These are phyloP conservation scores for Nycteola revayana DNA, from an alignment of 2,888 invertebrate species.

Conservation along the genomic window DNA sequence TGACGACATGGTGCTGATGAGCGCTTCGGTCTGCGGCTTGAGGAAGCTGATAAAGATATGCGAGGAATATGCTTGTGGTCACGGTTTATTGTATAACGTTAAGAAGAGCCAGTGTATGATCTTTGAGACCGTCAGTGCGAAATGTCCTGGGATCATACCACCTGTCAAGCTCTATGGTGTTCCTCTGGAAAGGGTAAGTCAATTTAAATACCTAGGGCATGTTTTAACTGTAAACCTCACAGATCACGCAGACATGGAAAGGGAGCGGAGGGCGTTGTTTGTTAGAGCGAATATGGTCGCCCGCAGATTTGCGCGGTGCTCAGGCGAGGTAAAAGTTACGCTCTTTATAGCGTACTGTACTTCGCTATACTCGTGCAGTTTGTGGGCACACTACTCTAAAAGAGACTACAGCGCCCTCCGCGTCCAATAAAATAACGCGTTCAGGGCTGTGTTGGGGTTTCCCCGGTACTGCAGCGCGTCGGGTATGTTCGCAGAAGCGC, in stretches of 20 bases:
- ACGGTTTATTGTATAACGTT: slow-evolving; percentile 12
- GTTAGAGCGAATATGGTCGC: slow-evolving; percentile 10
- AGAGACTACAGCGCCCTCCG: slow-evolving; percentile 1
- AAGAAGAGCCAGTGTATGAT: slow-evolving; percentile 8
- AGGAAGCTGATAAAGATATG: slow-evolving; percentile 13
- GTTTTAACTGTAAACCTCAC: slow-evolving; percentile 3
- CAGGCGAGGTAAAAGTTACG: neutral
- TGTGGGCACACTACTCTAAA: slow-evolving; percentile 1
- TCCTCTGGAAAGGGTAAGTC: neutral
- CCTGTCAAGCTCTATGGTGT: neutral
- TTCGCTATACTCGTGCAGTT: slow-evolving; percentile 1
- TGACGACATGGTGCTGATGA: slow-evolving; percentile 2
- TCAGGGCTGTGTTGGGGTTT: slow-evolving; percentile 1
- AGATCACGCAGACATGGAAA: slow-evolving; percentile 4
- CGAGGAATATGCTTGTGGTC: slow-evolving; percentile 10
- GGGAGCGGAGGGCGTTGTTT: slow-evolving; percentile 11
- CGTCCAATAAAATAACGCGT: slow-evolving; percentile 2
- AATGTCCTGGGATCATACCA: neutral
- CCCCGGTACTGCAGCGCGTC: slow-evolving; percentile 6
- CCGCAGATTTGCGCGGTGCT: slow-evolving; percentile 9
- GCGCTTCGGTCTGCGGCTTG: slow-evolving; percentile 17
- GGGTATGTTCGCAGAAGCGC: slow-evolving; percentile 8
- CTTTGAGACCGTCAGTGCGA: slow-evolving; percentile 4
- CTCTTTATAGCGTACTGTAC: slow-evolving; percentile 3
- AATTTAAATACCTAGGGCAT: slow-evolving; percentile 12